Evolutionary conservation across 2,888 invertebrate species (phyloP).

Genomic region (Dinocampus coccinellae): DNA sequence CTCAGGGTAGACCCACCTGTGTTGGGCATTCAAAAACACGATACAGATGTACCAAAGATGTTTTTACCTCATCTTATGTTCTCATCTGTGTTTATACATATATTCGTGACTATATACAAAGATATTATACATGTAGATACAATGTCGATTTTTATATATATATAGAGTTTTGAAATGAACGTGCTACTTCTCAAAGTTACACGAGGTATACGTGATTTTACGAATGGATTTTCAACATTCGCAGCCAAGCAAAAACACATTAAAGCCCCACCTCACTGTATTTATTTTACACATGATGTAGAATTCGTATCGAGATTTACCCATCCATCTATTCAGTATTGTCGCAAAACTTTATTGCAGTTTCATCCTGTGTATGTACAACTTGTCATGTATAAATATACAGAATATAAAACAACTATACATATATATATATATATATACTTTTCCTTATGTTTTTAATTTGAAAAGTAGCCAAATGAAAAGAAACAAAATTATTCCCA

Average conservation of each 20-base stretch:
- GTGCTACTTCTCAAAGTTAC: conserved; percentile 28
- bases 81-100: not conserved
- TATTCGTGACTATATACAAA: not conserved
- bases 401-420: no score
- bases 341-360: no score
- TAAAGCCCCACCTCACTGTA: conserved; percentile 15
- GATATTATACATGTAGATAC: conserved; percentile 24
- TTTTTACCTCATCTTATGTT: conserved; percentile 16
- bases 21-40: not conserved
- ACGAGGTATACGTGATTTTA: conserved; percentile 45
- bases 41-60: conserved; percentile 42
- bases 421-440: no score
- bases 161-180: conserved; percentile 43
- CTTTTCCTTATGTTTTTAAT: no score
- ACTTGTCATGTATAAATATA: no score
- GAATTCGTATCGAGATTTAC: conserved; percentile 12
- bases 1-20: not conserved
- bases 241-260: conserved; percentile 10
- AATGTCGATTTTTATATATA: conserved; percentile 45
- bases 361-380: no score
- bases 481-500: no score
- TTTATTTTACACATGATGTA: no score
- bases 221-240: conserved; percentile 1
- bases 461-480: no score
- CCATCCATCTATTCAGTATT: no score